Base-by-base conservation (phyloP, 1,140 invertebrate species). In the Myzus persicae region DNA sequence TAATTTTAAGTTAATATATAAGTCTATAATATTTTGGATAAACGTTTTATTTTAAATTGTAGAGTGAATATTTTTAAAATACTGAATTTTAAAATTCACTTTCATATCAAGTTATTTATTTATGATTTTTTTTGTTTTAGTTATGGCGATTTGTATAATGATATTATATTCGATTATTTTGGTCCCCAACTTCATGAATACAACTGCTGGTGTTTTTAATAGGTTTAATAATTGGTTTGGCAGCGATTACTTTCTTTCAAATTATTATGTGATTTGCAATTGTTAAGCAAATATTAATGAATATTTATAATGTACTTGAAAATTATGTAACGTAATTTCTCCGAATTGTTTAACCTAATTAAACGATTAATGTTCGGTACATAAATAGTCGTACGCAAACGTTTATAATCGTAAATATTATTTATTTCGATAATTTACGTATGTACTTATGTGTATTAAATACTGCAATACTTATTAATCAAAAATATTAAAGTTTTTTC, bases 291-390 rank as follows among this genome's bases (percentile, higher is more conserved):
- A 20, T 48, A 26, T 46, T 87, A 87, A 87, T 46, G 42, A 44
- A 87, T 87, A 87, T 87, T 87, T 46, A 87, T 87, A 87, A 87
- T 87, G 44, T n/a, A 46, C n/a, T 87, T 46, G 84, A n/a, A 46
- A 87, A 46, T 46, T 87, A 87, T 48, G 36, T 46, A 48, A 88
- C n/a, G 48, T 48, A 44, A 88, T 48, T 88, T 46, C 85, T 88
- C 44, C 44, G 31, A 48, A 88, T 88, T 88, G 44, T 87, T 87
- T 82, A 82, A 82, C 81, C 2, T 38, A 22, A 82, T 82, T 82
- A 82, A 40, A 82, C 22, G 20, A 82, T 38, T 82, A 22, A 24
- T 82, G 38, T 67, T 67, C 11, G 59, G 31, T 31, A 31, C 26
- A 59, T 59, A 31, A 59, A 59, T 59, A 59, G 9, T 67, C 31